A percentile compares a stretch with the other conserved stretches of the same genome.
Conservation (phyloP, 2,797 vertebrate species). For the Hippocampus kuda region DNA sequence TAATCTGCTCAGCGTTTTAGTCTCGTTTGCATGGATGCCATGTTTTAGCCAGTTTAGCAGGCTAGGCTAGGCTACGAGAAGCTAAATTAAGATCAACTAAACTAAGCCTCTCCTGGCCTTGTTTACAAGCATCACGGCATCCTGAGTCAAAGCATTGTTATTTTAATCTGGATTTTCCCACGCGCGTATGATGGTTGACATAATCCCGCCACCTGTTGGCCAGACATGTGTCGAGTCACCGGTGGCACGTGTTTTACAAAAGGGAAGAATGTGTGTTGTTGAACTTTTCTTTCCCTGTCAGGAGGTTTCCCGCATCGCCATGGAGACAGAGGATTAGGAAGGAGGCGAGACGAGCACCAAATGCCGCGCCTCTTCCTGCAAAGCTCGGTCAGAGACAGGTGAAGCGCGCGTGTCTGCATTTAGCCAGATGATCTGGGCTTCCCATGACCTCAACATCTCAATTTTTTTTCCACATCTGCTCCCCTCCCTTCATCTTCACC, state of each 20-base stretch:
- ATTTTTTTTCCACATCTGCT: conserved; percentile 37
- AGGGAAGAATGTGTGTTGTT: not conserved
- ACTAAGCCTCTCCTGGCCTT: not conserved
- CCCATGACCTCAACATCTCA: conserved; percentile 54
- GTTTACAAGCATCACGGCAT: not conserved
- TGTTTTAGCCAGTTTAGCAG: not conserved
- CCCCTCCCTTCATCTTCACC: conserved; percentile 6
- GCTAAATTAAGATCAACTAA: not conserved
- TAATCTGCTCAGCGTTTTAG: not conserved
- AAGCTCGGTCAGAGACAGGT: conserved; percentile 52
- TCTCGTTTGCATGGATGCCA: not conserved
- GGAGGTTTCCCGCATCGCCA: conserved; percentile 32
- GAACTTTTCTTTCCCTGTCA: conserved; percentile 2
- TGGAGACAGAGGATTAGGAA: conserved; percentile 40
- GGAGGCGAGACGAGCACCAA: conserved; percentile 30
- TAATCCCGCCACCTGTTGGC: conserved; percentile 3
- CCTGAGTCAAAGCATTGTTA: not conserved
- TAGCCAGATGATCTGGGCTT: conserved; percentile 46
- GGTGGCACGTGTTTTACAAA: not conserved
- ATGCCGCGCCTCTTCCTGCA: conserved; percentile 50
- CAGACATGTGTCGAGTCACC: not conserved
- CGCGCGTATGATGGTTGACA: not conserved
- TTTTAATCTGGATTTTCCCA: not conserved
- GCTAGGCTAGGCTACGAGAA: not conserved
- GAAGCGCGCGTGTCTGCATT: conserved; percentile 39